phyloP scores from a whole-genome alignment of 2,113 vertebrate species.

The Misgurnus mizolepis region DNA sequence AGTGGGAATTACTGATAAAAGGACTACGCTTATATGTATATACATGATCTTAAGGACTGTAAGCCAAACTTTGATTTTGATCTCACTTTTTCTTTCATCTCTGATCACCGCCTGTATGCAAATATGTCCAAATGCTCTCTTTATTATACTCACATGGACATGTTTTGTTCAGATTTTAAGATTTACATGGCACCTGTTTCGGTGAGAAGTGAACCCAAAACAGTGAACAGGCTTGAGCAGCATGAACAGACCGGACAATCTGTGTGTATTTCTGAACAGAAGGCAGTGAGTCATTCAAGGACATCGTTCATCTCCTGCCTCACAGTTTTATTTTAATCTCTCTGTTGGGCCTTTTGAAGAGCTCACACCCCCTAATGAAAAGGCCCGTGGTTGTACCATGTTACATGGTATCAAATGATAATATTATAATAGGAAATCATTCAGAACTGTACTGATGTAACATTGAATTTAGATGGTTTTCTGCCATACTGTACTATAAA shows the following conservation, averaged over 20 bases:
- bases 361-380: not conserved
- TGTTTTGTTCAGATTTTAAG: too few species aligned
- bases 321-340: not conserved
- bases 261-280: constrained; percentile 27
- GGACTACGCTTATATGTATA: too few species aligned
- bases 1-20: too few species aligned
- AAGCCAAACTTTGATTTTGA: too few species aligned
- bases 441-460: too few species aligned
- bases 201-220: constrained; percentile 35
- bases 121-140: too few species aligned
- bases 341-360: not conserved
- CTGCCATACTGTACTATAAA: too few species aligned
- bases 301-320: constrained; percentile 1
- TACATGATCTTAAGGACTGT: too few species aligned
- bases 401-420: not conserved
- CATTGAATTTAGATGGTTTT: too few species aligned
- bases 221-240: constrained; percentile 44
- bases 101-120: too few species aligned
- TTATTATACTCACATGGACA: too few species aligned
- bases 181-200: constrained; percentile 5
- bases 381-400: not conserved
- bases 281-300: constrained; percentile 38
- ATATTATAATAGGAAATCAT: not conserved
- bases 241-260: constrained; percentile 34
- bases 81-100: too few species aligned